Conservation (phyloP, 2,797 vertebrate genomes). For the Jordanella pulchra region DNA sequence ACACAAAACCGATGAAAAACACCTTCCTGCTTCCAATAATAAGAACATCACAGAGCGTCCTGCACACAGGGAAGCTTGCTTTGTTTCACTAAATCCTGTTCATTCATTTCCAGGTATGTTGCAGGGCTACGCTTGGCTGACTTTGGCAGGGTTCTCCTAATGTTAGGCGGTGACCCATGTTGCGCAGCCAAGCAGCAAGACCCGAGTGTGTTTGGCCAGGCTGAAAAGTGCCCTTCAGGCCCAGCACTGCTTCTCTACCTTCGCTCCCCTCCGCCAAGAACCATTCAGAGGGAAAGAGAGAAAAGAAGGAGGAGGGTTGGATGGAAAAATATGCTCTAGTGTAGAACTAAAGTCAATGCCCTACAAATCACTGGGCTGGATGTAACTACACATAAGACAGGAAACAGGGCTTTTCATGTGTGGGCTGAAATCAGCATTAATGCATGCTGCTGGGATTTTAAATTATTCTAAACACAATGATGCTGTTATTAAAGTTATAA, state of each 20-base stretch:
- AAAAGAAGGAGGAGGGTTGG: slow-evolving; percentile 26
- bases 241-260: slow-evolving; percentile 65
- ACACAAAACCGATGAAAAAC: slow-evolving; percentile 17
- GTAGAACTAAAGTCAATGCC: slow-evolving; percentile 39
- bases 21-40: slow-evolving; percentile 17
- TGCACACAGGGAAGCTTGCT: slow-evolving; percentile 19
- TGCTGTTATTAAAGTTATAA: neutral
- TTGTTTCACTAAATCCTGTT: slow-evolving; percentile 40
- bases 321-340: slow-evolving; percentile 22
- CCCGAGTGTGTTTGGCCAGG: slow-evolving; percentile 76
- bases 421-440: neutral
- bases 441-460: too few relatives aligned
- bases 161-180: slow-evolving; percentile 82
- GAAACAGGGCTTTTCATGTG: neutral
- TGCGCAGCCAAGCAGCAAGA: slow-evolving; percentile 78
- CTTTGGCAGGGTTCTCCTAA: slow-evolving; percentile 75
- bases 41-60: slow-evolving; percentile 11
- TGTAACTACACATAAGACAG: slow-evolving; percentile 25
- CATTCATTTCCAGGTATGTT: slow-evolving; percentile 75
- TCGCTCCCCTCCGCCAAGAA: slow-evolving; percentile 61
- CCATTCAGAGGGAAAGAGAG: slow-evolving; percentile 40
- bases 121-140: slow-evolving; percentile 64
- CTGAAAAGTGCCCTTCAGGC: slow-evolving; percentile 82
- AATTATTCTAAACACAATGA: neutral
- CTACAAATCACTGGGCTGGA: slow-evolving; percentile 37